Evolutionary conservation across 1,140 invertebrate species (phyloP), one percentile per base, ranked within the genome.

Genomic region (Chlorops oryzae): DNA sequence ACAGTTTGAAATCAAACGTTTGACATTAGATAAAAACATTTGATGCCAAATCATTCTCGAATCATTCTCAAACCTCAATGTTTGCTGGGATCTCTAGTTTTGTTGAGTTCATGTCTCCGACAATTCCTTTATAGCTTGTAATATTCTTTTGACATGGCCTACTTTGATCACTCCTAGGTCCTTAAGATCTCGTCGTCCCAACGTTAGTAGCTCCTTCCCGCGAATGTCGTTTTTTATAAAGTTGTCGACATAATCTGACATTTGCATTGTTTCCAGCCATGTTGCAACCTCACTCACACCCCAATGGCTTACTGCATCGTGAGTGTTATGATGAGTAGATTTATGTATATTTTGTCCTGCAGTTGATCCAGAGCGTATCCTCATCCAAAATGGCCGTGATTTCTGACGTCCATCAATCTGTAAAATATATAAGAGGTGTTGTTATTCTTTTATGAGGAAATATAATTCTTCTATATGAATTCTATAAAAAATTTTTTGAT

Each of bases 161-260:
- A 96, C 82, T 76, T 97, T 98, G 2, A 84, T 87, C 21, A 96
- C 85, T 20, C 92, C 92, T 12, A 97, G 77, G 57, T 96, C 93
- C 67, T 92, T 86, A 0, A 92, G 77, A 72, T 93, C 90, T 15
- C 88, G 73, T 43, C 93, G 77, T 3, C 92, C 91, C 39, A 98
- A 74, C 9, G 85, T 83, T 1, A 96, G 75, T 10, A 98, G 77
- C 66, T 97, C 94, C 20, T 86, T 79, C 4, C 94, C 95, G 28
- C 90, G 82, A 53, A 98, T 91, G 72, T 97, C 93, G 69, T 97
- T 90, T 17, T 83, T 82, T 2, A 85, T 77, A 63, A 97, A 98
- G 38, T 83, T 84, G 57, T 87, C 86, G 0, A 80, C 77, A 70
- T 98, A 96, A 65, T 97, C 92, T 4, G 80, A 80, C 7, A 98